Percentiles rank a stretch among this genome's conserved stretches.
Conservation (phyloP, 1,140 invertebrate genomes). For the Zaprionus africanus region DNA sequence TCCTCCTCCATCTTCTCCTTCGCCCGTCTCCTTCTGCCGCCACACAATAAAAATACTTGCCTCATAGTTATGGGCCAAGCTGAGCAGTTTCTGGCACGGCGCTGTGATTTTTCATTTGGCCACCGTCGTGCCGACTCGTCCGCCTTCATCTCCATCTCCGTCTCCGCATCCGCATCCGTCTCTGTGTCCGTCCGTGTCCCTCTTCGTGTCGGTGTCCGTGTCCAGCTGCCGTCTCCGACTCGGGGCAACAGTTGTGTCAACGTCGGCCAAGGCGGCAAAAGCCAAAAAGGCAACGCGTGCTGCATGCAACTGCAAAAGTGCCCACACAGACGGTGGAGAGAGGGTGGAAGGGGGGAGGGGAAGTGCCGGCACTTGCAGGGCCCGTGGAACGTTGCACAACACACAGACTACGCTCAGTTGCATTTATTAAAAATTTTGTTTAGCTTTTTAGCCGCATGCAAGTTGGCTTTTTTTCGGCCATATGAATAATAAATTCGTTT, state of each 20-base stretch:
- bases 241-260: constrained; percentile 66
- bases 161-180: constrained; percentile 9
- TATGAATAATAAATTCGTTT: constrained; percentile 65
- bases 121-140: constrained; percentile 12
- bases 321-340: constrained; percentile 10
- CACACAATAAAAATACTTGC: constrained; percentile 70
- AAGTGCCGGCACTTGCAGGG: not conserved
- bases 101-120: constrained; percentile 77
- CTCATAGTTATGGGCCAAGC: constrained; percentile 54
- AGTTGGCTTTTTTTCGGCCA: constrained; percentile 45
- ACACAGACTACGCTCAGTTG: constrained; percentile 40
- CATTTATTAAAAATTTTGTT: constrained; percentile 63
- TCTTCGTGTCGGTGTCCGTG: constrained; percentile 17
- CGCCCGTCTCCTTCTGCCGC: not conserved
- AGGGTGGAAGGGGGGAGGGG: not conserved
- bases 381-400: constrained; percentile 11
- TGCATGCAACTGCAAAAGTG: constrained; percentile 70
- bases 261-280: constrained; percentile 35
- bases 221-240: constrained; percentile 18
- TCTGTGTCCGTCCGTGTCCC: not conserved
- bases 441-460: constrained; percentile 54
- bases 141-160: constrained; percentile 4
- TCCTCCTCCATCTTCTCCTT: not conserved
- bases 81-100: constrained; percentile 59
- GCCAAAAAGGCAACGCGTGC: constrained; percentile 59